Base-by-base conservation (phyloP, 2,797 vertebrate species). In the Alectoris magna region DNA sequence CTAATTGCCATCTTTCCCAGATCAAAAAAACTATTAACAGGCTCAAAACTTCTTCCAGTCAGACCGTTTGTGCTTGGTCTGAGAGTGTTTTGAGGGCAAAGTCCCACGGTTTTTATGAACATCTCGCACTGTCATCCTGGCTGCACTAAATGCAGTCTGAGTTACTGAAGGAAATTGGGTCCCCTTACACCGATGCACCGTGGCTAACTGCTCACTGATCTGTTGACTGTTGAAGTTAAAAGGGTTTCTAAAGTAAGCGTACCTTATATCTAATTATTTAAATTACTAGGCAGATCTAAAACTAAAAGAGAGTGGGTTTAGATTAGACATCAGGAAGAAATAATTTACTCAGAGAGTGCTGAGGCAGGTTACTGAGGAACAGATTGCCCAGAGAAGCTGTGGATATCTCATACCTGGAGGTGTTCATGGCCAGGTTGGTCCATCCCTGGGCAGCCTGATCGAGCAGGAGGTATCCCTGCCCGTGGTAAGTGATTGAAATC, bases 81-180 rank as follows among this genome's bases (percentile, higher is more conserved):
- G 31, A n/a, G 49, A 53, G 14, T n/a, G 22, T 73, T 91, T 82
- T 4, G 5, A 27, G 29, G 6, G 5, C 26, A 41, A 38, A 43
- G 46, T 23, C 24, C 10, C 43, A 78, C 41, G 43, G 48, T 9
- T 75, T 55, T 68, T 70, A 22, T 44, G 34, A 14, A 46, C 19
- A 14, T 60, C 58, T 84, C 43, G 62, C 5, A 1, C 6, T 38
- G 60, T 11, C 24, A 60, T 81, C 46, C 34, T 0, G 0, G 5
- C 19, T 48, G 39, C 70, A 71, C 48, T 53, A 58, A 48, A 31
- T 62, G 84, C 48, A 56, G 19, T 9, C 36, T 55, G 36, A 75
- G 56, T 56, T 88, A 18, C 62, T 46, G 75, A 24, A 74, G 55
- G 62, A 74, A 87, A 34, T 23, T 2, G 5, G 15, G 29, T 60